phyloP scores from a whole-genome alignment of 2,113 vertebrate genomes.

The Rhabdomys dilectus region DNA sequence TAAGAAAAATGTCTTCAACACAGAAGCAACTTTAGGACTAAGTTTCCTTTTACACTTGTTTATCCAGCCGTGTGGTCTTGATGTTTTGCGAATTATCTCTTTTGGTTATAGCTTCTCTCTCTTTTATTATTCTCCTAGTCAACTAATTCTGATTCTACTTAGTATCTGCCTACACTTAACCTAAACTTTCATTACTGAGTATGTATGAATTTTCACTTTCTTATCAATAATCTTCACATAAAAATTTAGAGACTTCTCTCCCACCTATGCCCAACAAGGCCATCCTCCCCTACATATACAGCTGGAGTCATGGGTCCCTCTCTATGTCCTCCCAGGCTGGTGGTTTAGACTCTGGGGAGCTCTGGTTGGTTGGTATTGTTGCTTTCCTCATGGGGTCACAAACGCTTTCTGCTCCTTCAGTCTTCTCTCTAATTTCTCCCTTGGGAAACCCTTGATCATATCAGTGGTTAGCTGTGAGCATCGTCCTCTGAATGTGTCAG shows the following conservation, averaged over 20 bases:
- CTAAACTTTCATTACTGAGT: neutral
- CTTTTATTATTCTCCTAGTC: neutral
- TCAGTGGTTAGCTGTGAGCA: no score
- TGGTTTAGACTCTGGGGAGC: no score
- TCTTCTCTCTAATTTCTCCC: no score
- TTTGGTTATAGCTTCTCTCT: neutral
- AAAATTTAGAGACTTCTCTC: neutral
- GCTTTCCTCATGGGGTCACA: no score
- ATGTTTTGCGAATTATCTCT: neutral
- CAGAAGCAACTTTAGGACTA: neutral
- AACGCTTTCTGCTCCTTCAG: no score
- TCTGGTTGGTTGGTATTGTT: no score
- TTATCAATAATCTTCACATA: neutral
- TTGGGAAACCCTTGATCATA: no score
- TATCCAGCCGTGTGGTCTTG: neutral
- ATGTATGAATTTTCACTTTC: neutral
- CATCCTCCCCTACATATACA: no score
- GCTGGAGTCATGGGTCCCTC: no score
- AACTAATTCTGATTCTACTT: neutral
- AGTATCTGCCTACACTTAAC: neutral
- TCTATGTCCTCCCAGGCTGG: no score
- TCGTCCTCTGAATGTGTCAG: no score
- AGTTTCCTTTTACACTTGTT: neutral
- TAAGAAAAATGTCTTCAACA: neutral
- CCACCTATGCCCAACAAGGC: no score